A percentile compares a stretch with the other conserved stretches of the same genome.
phyloP scores from a whole-genome alignment of 2,113 vertebrate genomes.

The Planiliza haematocheilus region DNA sequence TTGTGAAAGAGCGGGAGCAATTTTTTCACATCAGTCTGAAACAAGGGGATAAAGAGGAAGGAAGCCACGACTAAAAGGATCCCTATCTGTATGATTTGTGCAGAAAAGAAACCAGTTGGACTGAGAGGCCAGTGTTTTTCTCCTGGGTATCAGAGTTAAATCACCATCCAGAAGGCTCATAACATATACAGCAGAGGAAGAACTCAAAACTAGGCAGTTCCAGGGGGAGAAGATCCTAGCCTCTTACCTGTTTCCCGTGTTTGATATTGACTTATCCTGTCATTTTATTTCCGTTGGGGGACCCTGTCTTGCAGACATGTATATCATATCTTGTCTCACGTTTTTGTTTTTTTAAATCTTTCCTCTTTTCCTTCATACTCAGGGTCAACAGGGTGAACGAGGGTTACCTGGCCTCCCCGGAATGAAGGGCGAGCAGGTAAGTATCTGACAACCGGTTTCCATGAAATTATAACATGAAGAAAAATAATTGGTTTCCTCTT shows the following conservation, averaged over 20 bases:
- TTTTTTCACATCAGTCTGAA: too few species aligned
- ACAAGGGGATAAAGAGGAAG: not conserved
- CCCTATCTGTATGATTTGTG: constrained; percentile 2
- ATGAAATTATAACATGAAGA: constrained; percentile 1
- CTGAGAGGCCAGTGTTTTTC: not conserved
- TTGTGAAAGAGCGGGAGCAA: too few species aligned
- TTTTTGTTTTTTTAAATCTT: constrained; percentile 52
- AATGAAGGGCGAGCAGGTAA: constrained; percentile 92
- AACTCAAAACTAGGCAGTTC: constrained; percentile 24
- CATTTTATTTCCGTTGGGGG: constrained; percentile 29
- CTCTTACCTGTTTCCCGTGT: constrained; percentile 38
- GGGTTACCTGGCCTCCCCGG: constrained; percentile 85
- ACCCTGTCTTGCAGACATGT: constrained; percentile 12
- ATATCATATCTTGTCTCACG: constrained; percentile 31
- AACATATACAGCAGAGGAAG: constrained; percentile 25
- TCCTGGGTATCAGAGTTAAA: constrained; percentile 5
- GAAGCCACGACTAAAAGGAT: not conserved
- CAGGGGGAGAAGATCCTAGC: constrained; percentile 1
- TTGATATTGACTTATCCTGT: constrained; percentile 49
- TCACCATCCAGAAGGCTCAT: constrained; percentile 2
- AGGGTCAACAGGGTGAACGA: constrained; percentile 94
- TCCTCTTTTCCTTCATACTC: constrained; percentile 40
- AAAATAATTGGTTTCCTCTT: constrained; percentile 30
- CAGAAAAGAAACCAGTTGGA: not conserved
- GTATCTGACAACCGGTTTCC: constrained; percentile 52